A percentile compares a stretch with the other conserved stretches of the same genome.
These are phyloP conservation scores for Papilio glaucus DNA, from an alignment of 1,140 invertebrate genomes.

Conservation along the genomic window DNA sequence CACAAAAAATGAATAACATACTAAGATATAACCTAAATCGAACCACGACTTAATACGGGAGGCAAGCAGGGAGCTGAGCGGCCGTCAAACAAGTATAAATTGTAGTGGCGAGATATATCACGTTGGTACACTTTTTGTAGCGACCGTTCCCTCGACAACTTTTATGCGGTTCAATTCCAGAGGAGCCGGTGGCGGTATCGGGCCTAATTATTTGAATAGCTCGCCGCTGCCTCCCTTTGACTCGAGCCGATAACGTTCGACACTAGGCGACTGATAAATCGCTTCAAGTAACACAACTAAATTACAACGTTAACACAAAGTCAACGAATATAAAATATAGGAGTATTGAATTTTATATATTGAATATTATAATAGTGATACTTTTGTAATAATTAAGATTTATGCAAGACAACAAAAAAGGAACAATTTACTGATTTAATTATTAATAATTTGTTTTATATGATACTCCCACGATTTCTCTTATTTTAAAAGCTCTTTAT, in stretches of 20 bases:
- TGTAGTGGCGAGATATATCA: slow-evolving; percentile 58
- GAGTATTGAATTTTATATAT: not conserved
- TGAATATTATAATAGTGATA: not conserved
- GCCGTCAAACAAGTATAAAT: slow-evolving; percentile 50
- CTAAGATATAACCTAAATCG: slow-evolving; percentile 2
- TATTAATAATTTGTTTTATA: not conserved
- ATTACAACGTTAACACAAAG: slow-evolving; percentile 3
- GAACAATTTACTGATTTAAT: not conserved
- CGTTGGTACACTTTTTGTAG: slow-evolving; percentile 62
- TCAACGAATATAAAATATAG: not conserved
- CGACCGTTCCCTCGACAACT: slow-evolving; percentile 56
- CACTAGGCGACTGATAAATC: slow-evolving; percentile 36
- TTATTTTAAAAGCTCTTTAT: not conserved
- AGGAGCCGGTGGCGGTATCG: slow-evolving; percentile 62
- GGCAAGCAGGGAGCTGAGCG: not conserved
- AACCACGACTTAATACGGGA: slow-evolving; percentile 4
- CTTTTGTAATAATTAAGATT: not conserved
- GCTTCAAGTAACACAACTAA: slow-evolving; percentile 12
- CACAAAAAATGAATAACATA: not conserved
- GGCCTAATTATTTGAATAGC: slow-evolving; percentile 79
- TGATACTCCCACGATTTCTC: not conserved
- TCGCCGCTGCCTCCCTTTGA: slow-evolving; percentile 71
- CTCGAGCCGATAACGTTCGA: slow-evolving; percentile 64
- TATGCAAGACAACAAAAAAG: not conserved
- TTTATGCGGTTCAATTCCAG: slow-evolving; percentile 80